These are phyloP conservation scores for Drosophila rellima DNA, from an alignment of 2,888 invertebrate species.

Conservation along the genomic window DNA sequence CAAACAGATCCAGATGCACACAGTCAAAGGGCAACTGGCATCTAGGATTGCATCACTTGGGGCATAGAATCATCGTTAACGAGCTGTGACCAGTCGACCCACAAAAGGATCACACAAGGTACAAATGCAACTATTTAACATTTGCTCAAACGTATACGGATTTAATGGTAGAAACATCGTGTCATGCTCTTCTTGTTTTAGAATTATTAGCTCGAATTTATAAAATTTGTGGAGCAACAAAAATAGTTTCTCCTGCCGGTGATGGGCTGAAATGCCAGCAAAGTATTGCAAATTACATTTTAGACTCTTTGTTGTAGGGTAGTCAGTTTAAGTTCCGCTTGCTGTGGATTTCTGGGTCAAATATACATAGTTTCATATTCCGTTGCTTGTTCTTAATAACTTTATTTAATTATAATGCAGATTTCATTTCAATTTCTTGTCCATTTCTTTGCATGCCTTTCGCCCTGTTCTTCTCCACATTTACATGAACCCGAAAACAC, in stretches of 20 bases:
- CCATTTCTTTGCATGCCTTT: slow-evolving; percentile 29
- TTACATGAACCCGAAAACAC: slow-evolving; percentile 38
- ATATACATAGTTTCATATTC: slow-evolving; percentile 27
- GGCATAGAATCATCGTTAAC: not conserved
- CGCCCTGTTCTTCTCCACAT: slow-evolving; percentile 18
- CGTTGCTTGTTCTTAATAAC: slow-evolving; percentile 20
- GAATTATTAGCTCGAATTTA: slow-evolving; percentile 2
- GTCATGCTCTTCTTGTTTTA: not conserved
- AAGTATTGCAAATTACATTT: slow-evolving; percentile 8
- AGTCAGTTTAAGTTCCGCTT: slow-evolving; percentile 8
- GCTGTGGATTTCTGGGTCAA: slow-evolving; percentile 5
- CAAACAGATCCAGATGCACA: slow-evolving; percentile 4
- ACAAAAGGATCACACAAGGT: slow-evolving; percentile 37
- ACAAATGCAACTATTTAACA: slow-evolving; percentile 65
- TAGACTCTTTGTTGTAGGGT: slow-evolving; percentile 11
- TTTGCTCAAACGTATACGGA: slow-evolving; percentile 31
- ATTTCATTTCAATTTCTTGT: slow-evolving; percentile 70
- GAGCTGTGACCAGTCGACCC: slow-evolving; percentile 11
- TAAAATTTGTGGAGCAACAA: not conserved
- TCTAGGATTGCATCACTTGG: not conserved
- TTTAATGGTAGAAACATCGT: slow-evolving; percentile 10
- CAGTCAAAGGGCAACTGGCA: slow-evolving; percentile 9
- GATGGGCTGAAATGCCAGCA: slow-evolving; percentile 1
- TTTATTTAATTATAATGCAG: slow-evolving; percentile 71
- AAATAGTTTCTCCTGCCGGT: slow-evolving; percentile 1